Evolutionary conservation across 2,797 vertebrate genomes (phyloP), one percentile per base, ranked within the genome.

Genomic region (Brachymystax lenok): DNA sequence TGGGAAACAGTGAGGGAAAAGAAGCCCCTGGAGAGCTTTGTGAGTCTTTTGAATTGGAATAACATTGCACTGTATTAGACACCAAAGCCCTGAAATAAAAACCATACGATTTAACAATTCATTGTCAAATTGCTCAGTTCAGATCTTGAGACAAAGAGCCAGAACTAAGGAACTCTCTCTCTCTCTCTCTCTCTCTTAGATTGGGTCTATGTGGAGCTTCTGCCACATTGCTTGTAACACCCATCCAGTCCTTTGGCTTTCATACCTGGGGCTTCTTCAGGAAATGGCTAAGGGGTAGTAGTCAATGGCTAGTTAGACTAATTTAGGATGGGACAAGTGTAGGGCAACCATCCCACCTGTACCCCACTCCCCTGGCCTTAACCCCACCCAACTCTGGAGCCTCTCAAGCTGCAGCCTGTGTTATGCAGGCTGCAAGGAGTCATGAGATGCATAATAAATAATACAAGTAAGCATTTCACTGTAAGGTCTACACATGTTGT

Each of bases 191-290:
- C 33, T 33, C 35, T 35, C 35, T 35, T 35, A 35, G 35, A 35
- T 35, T 35, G 35, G 35, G 35, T 5, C 35, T 35, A 35, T 5
- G 5, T 35, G 1, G 35, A 35, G 35, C 6, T 35, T 35, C 35
- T 6, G 35, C 35, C 35, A 35, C 35, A 35, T 35, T 6, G 1
- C 35, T 7, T 1, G 6, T 35, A 7, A 35, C 35, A 35, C 35
- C 35, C 35, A 35, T 35, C 35, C 35, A 35, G 35, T 35, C 35
- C 35, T 35, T 35, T 35, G 35, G 35, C 35, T 35, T 84, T 85
- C 82, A 96, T 96, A 92, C 81, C 81, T 89, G 91, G 16, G 91
- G 27, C 21, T 14, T 88, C 73, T 92, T 91, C 83, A 94, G 71
- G 35, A 35, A 35, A 35, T 35, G 6, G 52, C 14, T 56, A 13